These are phyloP conservation scores for human DNA, from an alignment of 2,113 vertebrate species.

Conservation along the genomic window GRCh38 chr5:118292501-118293000, in stretches of 20 bases:
- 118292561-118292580: conserved; percentile 64
- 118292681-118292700: background rate
- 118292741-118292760: conserved; percentile 25
- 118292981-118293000: no score
- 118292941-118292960: no score
- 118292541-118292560: conserved; percentile 56
- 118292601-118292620: conserved; percentile 39
- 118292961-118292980: no score
- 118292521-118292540: conserved; percentile 47
- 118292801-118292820: background rate
- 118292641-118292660: background rate
- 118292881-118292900: no score
- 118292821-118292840: background rate
- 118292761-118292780: background rate
- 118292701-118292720: background rate
- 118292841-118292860: background rate
- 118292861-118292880: fast-evolving
- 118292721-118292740: background rate
- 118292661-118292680: background rate
- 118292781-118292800: background rate
- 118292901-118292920: no score
- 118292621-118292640: conserved; percentile 19
- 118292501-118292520: conserved; percentile 15
- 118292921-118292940: no score
- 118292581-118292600: background rate